Conservation (phyloP, 2,113 vertebrate genomes). For the Peromyscus polionotus region DNA sequence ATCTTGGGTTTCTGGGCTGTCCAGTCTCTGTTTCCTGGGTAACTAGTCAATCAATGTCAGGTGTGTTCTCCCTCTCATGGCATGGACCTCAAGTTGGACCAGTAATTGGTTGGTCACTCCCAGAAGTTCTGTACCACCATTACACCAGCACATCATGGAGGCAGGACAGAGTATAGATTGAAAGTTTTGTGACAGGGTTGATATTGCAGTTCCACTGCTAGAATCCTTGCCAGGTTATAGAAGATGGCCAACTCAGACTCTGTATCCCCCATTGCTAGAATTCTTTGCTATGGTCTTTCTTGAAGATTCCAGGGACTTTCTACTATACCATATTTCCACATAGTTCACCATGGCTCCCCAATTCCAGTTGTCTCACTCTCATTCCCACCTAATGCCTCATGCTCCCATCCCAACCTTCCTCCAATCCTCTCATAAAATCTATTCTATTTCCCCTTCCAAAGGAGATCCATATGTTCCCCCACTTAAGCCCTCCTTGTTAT, state of each 20-base stretch:
- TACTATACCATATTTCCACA: background rate
- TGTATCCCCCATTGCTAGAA: background rate
- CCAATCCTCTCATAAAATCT: background rate
- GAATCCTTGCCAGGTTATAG: background rate
- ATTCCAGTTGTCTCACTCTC: background rate
- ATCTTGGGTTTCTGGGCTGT: background rate
- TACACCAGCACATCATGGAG: background rate
- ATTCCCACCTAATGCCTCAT: background rate
- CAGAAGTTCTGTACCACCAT: background rate
- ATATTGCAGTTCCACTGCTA: background rate
- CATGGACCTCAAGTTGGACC: background rate
- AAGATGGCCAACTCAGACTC: background rate
- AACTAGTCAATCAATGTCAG: background rate
- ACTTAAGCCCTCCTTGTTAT: background rate
- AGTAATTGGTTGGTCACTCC: background rate
- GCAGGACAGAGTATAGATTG: background rate
- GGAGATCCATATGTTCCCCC: background rate
- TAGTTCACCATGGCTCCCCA: background rate
- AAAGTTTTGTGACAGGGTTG: background rate
- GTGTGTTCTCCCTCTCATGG: background rate
- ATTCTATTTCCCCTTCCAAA: background rate
- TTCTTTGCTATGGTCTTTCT: background rate
- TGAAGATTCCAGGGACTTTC: background rate
- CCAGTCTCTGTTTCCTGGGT: background rate
- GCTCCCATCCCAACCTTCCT: background rate